phyloP scores from a whole-genome alignment of 2,113 vertebrate species.

The Colinus virginianus region DNA sequence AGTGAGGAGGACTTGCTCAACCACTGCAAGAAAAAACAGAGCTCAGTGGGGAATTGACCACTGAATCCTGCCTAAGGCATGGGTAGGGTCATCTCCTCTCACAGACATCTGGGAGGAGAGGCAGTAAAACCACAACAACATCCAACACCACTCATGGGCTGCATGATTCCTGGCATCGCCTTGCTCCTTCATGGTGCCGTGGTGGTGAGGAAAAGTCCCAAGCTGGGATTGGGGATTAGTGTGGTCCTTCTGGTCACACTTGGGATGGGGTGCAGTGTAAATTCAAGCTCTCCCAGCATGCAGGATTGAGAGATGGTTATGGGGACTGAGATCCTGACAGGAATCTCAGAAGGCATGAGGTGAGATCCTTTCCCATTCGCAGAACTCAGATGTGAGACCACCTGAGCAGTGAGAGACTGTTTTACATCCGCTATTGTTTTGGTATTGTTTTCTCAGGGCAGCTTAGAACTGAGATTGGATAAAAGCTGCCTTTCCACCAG shows the following conservation, averaged over 20 bases:
- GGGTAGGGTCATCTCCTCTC: background rate
- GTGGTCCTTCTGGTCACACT: background rate
- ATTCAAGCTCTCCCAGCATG: background rate
- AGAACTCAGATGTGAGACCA: background rate
- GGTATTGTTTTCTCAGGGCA: background rate
- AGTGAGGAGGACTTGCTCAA: background rate
- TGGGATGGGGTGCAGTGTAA: background rate
- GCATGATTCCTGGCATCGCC: background rate
- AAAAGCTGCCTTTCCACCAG: background rate
- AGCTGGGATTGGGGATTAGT: background rate
- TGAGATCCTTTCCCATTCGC: background rate
- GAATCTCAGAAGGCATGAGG: background rate
- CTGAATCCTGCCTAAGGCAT: background rate
- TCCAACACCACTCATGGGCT: background rate
- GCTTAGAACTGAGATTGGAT: background rate
- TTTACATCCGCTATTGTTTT: background rate
- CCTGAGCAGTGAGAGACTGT: background rate
- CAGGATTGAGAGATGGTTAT: background rate
- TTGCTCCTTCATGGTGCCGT: background rate
- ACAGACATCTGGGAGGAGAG: background rate
- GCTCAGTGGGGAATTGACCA: fast-evolving
- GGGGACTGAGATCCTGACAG: background rate
- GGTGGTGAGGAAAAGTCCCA: background rate
- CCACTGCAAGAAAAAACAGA: background rate
- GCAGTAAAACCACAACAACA: background rate